Conservation (phyloP, 2,113 vertebrate species). For the Stercorarius parasiticus region DNA sequence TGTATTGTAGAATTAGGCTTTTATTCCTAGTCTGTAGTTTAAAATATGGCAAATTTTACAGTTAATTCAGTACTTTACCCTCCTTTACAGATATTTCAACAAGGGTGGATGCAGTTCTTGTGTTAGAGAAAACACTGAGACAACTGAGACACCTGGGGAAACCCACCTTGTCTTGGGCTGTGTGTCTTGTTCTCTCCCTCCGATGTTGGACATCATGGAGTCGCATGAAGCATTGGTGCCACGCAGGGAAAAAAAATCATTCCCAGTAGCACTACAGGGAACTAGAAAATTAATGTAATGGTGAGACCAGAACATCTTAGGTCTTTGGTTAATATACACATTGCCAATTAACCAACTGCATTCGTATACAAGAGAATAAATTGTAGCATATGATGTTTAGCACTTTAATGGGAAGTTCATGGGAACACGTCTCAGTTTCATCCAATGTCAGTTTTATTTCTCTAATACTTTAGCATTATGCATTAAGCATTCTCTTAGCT, state of each 20-base stretch:
- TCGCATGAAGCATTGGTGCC: background rate
- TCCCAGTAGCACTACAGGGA: background rate
- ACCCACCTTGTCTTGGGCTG: background rate
- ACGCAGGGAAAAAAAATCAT: background rate
- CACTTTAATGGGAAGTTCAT: background rate
- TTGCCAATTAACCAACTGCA: background rate
- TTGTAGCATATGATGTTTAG: background rate
- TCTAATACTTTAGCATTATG: background rate
- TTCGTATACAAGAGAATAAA: background rate
- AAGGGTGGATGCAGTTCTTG: background rate
- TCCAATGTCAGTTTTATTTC: background rate
- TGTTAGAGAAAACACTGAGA: background rate
- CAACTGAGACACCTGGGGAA: background rate
- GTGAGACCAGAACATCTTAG: background rate
- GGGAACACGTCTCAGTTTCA: background rate
- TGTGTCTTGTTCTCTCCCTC: background rate
- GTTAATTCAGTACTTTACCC: background rate
- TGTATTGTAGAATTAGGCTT: background rate
- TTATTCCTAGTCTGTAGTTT: background rate
- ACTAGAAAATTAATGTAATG: background rate
- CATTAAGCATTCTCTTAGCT: background rate
- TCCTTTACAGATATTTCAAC: background rate
- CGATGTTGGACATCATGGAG: rapidly evolving
- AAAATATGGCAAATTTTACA: background rate
- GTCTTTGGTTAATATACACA: background rate